Evolutionary conservation across 2,113 vertebrate species (phyloP), one percentile per base, ranked within the genome.

Genomic region (Sceloporus tristichus): DNA sequence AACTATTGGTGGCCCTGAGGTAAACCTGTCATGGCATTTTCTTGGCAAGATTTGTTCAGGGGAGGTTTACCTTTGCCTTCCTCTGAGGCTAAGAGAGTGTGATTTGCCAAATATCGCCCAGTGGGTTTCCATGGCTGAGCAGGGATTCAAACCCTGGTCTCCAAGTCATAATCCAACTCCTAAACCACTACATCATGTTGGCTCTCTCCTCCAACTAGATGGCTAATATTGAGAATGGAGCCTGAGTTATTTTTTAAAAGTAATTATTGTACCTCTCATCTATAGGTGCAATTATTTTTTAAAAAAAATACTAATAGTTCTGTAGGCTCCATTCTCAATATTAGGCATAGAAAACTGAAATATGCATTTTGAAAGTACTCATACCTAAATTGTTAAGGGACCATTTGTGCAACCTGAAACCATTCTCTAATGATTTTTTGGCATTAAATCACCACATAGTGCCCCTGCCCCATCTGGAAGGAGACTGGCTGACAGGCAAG

Each of bases 341-440:
- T 0, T 54, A 66, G 38, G 21, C 29, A 80, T 78, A 79, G 70
- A 92, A 89, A 91, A 93, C 74, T 29, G 90, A 62, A 79, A 89
- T 48, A 53, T 34, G 34, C 42, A 62, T 0, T 40, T 84, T 25
- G 2, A 83, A 92, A 91, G 78, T 81, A 62, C 85, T 89, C 89
- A 93, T 89, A 88, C 77, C 90, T 88, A 86, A 87, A 87, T 70
- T 73, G 48, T 88, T 70, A 73, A 84, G 54, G 87, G 77, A 78
- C 40, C 88, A 65, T 21, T 85, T 80, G 59, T 71, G 84, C 23
- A 84, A 89, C 70, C 82, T 84, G 19, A 92, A 79, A 85, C 56
- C 78, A 83, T 14, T 23, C 59, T 75, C 34, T 68, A 73, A 81
- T 82, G 62, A 53, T 59, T 74, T 89, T 25, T 54, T 3, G 0